Evolutionary conservation across 2,797 vertebrate species (phyloP).

Genomic region (Avahi laniger): DNA sequence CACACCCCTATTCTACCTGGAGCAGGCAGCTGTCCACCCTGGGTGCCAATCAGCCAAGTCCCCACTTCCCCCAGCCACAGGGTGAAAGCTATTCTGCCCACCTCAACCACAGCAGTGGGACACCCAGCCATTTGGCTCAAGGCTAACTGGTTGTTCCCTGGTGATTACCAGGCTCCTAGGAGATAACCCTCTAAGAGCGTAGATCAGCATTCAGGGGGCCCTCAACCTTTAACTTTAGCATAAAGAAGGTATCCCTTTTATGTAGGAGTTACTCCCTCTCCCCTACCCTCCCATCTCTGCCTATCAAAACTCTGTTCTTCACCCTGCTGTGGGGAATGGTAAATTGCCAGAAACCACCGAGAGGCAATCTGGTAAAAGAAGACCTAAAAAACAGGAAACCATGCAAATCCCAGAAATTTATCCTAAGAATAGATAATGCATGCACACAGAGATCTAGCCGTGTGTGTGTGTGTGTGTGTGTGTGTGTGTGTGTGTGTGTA

Average conservation of each 20-base stretch:
- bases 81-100: background rate
- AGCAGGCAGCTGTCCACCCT: background rate
- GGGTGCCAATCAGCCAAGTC: background rate
- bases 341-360: background rate
- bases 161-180: background rate
- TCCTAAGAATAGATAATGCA: background rate
- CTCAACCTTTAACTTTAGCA: background rate
- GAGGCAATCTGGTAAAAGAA: background rate
- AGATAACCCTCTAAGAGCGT: background rate
- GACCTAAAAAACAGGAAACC: background rate
- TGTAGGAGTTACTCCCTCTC: background rate
- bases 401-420: background rate
- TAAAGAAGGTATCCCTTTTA: background rate
- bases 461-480: background rate
- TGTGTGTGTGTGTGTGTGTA: too few species aligned
- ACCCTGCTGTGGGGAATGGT: background rate
- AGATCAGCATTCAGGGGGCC: background rate
- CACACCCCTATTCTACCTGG: background rate
- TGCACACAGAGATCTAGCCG: background rate
- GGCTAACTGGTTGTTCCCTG: background rate
- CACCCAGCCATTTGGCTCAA: background rate
- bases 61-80: background rate
- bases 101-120: background rate
- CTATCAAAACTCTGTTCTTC: background rate
- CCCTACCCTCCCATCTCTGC: background rate